Conservation (phyloP, 2,888 invertebrate species). For the Autographa pulchrina region DNA sequence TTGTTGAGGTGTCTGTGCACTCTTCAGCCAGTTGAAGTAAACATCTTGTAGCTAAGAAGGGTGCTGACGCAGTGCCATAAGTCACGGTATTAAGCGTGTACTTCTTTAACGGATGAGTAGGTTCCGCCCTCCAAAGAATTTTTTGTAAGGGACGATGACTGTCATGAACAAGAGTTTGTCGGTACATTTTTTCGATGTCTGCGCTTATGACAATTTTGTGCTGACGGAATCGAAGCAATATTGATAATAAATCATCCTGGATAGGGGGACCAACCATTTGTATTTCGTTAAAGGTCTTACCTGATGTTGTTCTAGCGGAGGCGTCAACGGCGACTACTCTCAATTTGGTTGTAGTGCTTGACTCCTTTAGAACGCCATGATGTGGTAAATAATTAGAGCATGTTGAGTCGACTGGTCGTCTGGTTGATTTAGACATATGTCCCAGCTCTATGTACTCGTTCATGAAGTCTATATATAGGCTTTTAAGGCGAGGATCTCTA, state of each 20-base stretch:
- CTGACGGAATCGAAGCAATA: slow-evolving; percentile 10
- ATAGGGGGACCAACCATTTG: slow-evolving; percentile 2
- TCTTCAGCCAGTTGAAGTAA: neutral
- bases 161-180: neutral
- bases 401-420: neutral
- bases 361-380: too few relatives aligned
- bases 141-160: slow-evolving; percentile 6
- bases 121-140: slow-evolving; percentile 9
- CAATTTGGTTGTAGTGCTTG: neutral
- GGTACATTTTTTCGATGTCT: neutral
- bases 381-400: slow-evolving; percentile 10
- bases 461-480: slow-evolving; percentile 9
- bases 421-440: slow-evolving; percentile 5
- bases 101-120: neutral
- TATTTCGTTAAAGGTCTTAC: slow-evolving; percentile 7
- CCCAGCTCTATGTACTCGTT: slow-evolving; percentile 3
- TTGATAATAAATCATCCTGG: neutral
- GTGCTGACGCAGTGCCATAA: slow-evolving; percentile 5
- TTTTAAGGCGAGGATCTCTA: slow-evolving; percentile 7
- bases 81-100: neutral
- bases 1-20: slow-evolving; percentile 6
- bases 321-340: slow-evolving; percentile 6
- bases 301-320: slow-evolving; percentile 2
- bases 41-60: slow-evolving; percentile 8
- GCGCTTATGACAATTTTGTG: neutral